Percentiles rank a stretch among this genome's conserved stretches.
These are phyloP conservation scores for Bimastos eiseni DNA, from an alignment of 2,888 invertebrate genomes.

Conservation along the genomic window DNA sequence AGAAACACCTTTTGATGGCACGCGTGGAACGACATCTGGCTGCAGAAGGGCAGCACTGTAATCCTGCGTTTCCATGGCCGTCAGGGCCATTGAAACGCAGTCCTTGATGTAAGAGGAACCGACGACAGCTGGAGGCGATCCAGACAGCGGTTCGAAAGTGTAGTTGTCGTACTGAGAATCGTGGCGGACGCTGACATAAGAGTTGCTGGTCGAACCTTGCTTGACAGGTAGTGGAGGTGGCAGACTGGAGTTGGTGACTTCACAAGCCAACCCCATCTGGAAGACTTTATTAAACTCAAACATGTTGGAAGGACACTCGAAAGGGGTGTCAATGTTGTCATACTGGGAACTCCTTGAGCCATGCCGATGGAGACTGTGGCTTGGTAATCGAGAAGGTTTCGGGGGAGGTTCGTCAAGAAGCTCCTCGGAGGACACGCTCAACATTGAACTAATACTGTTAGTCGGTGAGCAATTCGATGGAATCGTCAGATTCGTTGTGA, in stretches of 20 bases:
- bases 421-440: slow-evolving; percentile 74
- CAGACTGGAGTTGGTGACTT: not conserved
- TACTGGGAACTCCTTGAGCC: slow-evolving; percentile 35
- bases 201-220: slow-evolving; percentile 22
- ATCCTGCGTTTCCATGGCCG: too few species aligned
- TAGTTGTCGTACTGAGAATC: not conserved
- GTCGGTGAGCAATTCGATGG: slow-evolving; percentile 63
- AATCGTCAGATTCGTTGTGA: not conserved
- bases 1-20: not conserved
- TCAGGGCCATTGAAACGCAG: not conserved
- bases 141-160: not conserved
- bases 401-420: slow-evolving; percentile 39
- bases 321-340: slow-evolving; percentile 29
- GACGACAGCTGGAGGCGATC: not conserved
- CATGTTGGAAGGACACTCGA: not conserved
- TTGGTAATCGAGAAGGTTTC: slow-evolving; percentile 29
- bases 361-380: not conserved
- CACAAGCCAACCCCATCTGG: not conserved
- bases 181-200: not conserved
- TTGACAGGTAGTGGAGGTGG: slow-evolving; percentile 35
- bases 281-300: not conserved
- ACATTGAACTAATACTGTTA: slow-evolving; percentile 83
- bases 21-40: not conserved
- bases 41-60: not conserved
- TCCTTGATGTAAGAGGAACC: not conserved